phyloP scores from a whole-genome alignment of 2,797 vertebrate species.

The Galago senegalensis region DNA sequence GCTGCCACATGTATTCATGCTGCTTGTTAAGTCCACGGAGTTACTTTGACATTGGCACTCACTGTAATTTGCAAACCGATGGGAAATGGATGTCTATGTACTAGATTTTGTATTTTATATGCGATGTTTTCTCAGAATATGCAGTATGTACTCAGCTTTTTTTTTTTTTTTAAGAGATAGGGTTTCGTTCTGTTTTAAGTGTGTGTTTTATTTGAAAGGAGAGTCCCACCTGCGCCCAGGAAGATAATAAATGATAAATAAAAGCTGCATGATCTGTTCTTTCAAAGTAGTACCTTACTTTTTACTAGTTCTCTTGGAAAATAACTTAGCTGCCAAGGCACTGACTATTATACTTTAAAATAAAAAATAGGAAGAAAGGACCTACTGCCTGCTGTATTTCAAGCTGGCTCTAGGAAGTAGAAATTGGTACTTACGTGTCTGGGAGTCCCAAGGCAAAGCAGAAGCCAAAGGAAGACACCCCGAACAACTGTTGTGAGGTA shows the following conservation, averaged over 20 bases:
- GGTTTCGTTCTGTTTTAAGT: conserved; percentile 35
- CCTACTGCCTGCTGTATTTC: not conserved
- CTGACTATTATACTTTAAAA: not conserved
- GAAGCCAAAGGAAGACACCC: not conserved
- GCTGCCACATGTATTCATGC: conserved; percentile 82
- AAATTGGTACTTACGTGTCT: not conserved
- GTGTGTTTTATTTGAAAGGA: conserved; percentile 87
- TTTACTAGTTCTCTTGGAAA: conserved; percentile 59
- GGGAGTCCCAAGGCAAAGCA: conserved; percentile 9
- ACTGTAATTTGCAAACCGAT: conserved; percentile 84
- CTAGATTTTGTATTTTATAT: conserved; percentile 87
- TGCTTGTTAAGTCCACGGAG: conserved; percentile 86
- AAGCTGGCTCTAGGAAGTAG: not conserved
- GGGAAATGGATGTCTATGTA: conserved; percentile 87
- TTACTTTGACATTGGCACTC: conserved; percentile 76
- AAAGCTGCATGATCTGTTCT: conserved; percentile 87
- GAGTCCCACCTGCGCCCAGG: conserved; percentile 82
- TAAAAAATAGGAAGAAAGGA: not conserved
- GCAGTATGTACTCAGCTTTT: conserved; percentile 85
- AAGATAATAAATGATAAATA: conserved; percentile 86
- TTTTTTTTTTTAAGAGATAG: no score
- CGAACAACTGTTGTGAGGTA: not conserved
- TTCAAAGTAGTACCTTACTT: conserved; percentile 73
- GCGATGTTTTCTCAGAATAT: conserved; percentile 85
- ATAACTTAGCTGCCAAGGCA: not conserved